phyloP scores from a whole-genome alignment of 2,888 invertebrate species.

The Ichneumon xanthorius region DNA sequence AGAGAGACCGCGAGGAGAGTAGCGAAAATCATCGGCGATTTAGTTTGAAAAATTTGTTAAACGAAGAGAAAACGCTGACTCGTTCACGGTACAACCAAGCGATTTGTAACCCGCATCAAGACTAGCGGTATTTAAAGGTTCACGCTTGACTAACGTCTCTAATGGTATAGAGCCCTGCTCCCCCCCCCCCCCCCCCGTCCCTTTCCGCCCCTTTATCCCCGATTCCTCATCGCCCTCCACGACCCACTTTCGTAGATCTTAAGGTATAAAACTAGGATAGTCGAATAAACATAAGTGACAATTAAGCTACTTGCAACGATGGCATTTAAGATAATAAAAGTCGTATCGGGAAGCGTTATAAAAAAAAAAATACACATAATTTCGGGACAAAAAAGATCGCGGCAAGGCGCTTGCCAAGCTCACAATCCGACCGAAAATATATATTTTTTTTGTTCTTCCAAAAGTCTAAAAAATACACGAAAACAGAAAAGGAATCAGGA shows the following conservation, averaged over 20 bases:
- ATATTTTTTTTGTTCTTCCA: not conserved
- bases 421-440: conserved; percentile 24
- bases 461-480: not conserved
- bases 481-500: conserved; percentile 11
- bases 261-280: conserved; percentile 56
- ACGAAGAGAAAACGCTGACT: conserved; percentile 27
- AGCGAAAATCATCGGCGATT: conserved; percentile 25
- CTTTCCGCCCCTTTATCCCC: not conserved
- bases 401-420: conserved; percentile 13
- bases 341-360: conserved; percentile 48
- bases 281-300: conserved; percentile 57
- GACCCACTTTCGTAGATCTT: conserved; percentile 39
- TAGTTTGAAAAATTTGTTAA: conserved; percentile 29
- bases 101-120: conserved; percentile 84
- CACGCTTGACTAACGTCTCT: conserved; percentile 84
- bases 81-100: conserved; percentile 59
- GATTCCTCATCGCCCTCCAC: conserved; percentile 30
- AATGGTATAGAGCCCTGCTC: conserved; percentile 71
- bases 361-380: conserved; percentile 12
- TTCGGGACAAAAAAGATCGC: conserved; percentile 13
- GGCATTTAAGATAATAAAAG: conserved; percentile 65
- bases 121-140: conserved; percentile 84
- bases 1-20: conserved; percentile 17
- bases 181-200: not conserved
- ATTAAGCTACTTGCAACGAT: conserved; percentile 64